Conservation (phyloP, 2,797 vertebrate genomes). For the Poeciliopsis turneri region DNA sequence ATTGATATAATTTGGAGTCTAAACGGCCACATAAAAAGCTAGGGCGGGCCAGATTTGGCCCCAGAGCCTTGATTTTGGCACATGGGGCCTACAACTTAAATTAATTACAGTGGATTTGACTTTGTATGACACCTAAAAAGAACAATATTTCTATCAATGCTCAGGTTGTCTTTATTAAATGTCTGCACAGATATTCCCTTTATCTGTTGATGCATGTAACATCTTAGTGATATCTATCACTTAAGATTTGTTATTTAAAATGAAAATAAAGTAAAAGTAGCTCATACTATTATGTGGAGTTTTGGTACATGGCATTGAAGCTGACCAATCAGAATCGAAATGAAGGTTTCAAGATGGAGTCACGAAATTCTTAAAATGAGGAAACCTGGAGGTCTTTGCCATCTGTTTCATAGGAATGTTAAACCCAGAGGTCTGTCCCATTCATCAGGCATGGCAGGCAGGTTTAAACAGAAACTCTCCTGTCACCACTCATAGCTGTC, state of each 20-base stretch:
- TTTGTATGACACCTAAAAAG: background rate
- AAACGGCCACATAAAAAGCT: too few relatives aligned
- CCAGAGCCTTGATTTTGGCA: too few relatives aligned
- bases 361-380: background rate
- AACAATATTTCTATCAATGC: background rate
- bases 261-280: background rate
- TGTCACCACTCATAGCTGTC: constrained; percentile 46
- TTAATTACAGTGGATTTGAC: background rate
- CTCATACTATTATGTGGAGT: background rate
- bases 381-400: background rate
- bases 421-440: constrained; percentile 11
- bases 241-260: background rate
- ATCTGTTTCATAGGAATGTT: constrained; percentile 1
- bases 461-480: constrained; percentile 37
- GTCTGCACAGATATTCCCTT: background rate
- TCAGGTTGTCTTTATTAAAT: background rate
- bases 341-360: background rate
- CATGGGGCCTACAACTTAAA: background rate
- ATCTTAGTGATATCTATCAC: background rate
- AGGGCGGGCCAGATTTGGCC: too few relatives aligned
- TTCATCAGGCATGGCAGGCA: constrained; percentile 28
- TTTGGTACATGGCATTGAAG: background rate
- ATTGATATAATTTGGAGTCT: too few relatives aligned
- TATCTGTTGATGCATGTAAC: background rate
- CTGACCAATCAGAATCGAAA: background rate